Evolutionary conservation across 2,888 invertebrate species (phyloP).

Genomic region (Girardia tigrina): DNA sequence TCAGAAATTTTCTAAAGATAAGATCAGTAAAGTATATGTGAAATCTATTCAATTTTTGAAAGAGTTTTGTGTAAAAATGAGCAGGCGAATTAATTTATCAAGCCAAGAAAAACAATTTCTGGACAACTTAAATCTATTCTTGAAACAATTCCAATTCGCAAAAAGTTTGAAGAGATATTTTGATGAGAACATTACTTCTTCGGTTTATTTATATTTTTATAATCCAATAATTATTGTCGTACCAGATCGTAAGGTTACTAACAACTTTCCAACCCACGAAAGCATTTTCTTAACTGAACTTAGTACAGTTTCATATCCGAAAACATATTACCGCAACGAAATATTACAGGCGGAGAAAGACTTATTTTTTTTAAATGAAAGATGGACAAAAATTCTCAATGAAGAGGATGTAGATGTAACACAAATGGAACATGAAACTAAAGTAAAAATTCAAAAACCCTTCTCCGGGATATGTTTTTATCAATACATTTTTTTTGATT

Average conservation of each 20-base stretch:
- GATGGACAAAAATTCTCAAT: neutral
- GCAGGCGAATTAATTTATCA: neutral
- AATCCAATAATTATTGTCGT: neutral
- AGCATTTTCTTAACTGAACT: neutral
- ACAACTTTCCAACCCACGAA: neutral
- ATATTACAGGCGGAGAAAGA: neutral
- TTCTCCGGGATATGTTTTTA: too few relatives aligned
- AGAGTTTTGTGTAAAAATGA: neutral
- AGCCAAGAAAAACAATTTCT: neutral
- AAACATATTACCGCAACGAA: neutral
- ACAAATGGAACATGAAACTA: neutral
- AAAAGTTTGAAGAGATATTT: conserved; percentile 2
- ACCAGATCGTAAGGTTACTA: neutral
- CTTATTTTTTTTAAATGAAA: neutral
- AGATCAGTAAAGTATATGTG: neutral
- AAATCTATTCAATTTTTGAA: neutral
- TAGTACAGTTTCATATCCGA: neutral
- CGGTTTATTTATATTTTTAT: neutral
- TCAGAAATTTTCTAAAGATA: neutral
- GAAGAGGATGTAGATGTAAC: neutral
- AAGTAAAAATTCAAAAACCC: neutral
- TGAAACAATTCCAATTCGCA: conserved; percentile 6
- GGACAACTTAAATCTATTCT: neutral
- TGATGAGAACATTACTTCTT: neutral
- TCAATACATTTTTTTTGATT: neutral